Conservation (phyloP, 2,797 vertebrate species). For the Macroramphosus scolopax region DNA sequence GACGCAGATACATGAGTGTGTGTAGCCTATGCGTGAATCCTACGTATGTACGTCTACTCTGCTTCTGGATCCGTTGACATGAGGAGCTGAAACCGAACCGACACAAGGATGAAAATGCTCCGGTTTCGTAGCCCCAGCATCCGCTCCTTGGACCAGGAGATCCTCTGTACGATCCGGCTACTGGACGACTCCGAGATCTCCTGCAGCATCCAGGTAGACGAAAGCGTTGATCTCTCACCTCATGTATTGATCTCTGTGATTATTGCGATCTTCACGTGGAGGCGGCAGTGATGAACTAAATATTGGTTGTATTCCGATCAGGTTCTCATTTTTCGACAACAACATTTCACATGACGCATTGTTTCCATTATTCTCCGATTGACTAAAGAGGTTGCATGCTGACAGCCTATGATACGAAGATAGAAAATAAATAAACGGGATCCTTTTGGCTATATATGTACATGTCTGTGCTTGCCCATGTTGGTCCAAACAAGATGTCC, state of each 20-base stretch:
- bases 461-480: not conserved
- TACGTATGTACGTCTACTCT: too few relatives aligned
- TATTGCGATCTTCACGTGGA: conserved; percentile 45
- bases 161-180: conserved; percentile 90
- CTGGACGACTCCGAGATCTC: conserved; percentile 94
- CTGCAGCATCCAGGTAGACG: conserved; percentile 91
- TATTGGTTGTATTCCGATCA: too few relatives aligned
- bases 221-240: not conserved
- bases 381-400: conserved; percentile 11
- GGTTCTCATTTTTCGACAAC: too few relatives aligned
- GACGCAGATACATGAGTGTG: conserved; percentile 31
- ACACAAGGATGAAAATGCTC: conserved; percentile 91
- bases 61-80: conserved; percentile 63
- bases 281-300: too few relatives aligned
- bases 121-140: conserved; percentile 95
- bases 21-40: conserved; percentile 7
- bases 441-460: too few relatives aligned
- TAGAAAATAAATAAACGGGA: too few relatives aligned
- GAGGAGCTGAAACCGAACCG: conserved; percentile 74
- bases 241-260: not conserved
- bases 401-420: too few relatives aligned
- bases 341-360: not conserved
- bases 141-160: conserved; percentile 89
- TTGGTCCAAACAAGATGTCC: conserved; percentile 5
- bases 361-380: conserved; percentile 29